Base-by-base conservation (phyloP, 1,140 invertebrate genomes). In the Ericerus pela region DNA sequence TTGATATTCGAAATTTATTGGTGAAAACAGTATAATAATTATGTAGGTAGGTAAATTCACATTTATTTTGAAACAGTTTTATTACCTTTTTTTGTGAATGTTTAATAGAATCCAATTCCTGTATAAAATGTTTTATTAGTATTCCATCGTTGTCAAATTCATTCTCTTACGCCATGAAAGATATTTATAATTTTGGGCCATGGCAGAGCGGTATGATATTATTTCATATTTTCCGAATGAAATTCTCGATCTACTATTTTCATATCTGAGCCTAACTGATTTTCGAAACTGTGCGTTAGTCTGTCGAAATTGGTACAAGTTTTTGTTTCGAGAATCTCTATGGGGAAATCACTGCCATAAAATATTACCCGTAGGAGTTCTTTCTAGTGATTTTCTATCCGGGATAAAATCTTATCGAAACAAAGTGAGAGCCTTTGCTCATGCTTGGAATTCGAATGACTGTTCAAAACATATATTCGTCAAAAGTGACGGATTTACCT, bases 391-490 rank as follows among this genome's bases (percentile, higher is more conserved):
- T 70, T 75, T 98, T 62, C 73, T 98, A 29, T 82, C 84, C 43
- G 89, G 88, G 55, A 80, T 95, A 51, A 78, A 83, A 28, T 91
- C 88, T 5, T 94, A 89, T 67, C 97, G 96, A 76, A 79, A 87
- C 11, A 98, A 97, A 75, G 73, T 98, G 53, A 78, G 91, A 65
- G 93, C 94, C 11, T 94, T 85, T 70, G 87, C 85, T 69, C 89
- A 96, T 73, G 85, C 94, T 1, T 99, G 94, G 95, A 97, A 93
- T 72, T 88, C 92, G 1, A 84, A 89, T 68, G 95, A 99, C 68
- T 96, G 91, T 68, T 97, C 93, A 20, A 79, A 88, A 65, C 96
- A 99, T 74, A 86, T 97, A 68, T 97, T 92, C 68, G 85, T 97
- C 53, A 96, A 96, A 75, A 80, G 88, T 20, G 96, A 96, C 75